Percentiles rank a stretch among this genome's conserved stretches.
Conservation (phyloP, 2,888 invertebrate species). For the Drosophila fungiperda region DNA sequence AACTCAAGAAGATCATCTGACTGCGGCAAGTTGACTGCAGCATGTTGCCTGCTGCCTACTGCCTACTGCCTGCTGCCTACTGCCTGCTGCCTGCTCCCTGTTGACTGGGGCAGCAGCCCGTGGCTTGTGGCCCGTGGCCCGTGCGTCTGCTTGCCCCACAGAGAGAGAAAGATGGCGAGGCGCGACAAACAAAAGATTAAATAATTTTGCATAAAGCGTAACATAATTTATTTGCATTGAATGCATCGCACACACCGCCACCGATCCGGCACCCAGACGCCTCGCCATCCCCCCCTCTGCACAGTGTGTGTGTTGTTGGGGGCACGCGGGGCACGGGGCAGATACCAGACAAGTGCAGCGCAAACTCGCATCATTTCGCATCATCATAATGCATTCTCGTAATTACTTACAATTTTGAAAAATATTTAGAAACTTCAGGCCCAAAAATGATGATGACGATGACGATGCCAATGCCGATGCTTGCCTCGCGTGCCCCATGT, state of each 20-base stretch:
- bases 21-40: background rate
- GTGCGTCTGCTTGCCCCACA: too few relatives aligned
- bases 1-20: conserved; percentile 1
- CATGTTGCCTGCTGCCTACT: background rate
- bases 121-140: conserved; percentile 5
- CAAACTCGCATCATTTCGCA: conserved; percentile 78
- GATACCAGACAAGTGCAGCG: conserved; percentile 29
- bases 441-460: conserved; percentile 49
- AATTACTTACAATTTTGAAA: conserved; percentile 84
- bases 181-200: conserved; percentile 82
- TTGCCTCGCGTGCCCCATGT: conserved; percentile 22
- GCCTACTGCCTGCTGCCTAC: too few relatives aligned
- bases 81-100: too few relatives aligned
- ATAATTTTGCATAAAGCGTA: conserved; percentile 82
- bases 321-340: background rate
- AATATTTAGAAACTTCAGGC: conserved; percentile 81
- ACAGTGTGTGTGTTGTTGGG: background rate
- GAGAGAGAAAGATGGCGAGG: conserved; percentile 52
- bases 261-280: conserved; percentile 68
- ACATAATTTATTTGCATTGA: conserved; percentile 82
- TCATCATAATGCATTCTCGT: conserved; percentile 80
- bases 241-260: conserved; percentile 81
- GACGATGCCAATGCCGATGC: conserved; percentile 32
- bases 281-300: background rate
- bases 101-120: background rate